Conservation (phyloP, 1,140 invertebrate genomes). For the Procambarus clarkii region DNA sequence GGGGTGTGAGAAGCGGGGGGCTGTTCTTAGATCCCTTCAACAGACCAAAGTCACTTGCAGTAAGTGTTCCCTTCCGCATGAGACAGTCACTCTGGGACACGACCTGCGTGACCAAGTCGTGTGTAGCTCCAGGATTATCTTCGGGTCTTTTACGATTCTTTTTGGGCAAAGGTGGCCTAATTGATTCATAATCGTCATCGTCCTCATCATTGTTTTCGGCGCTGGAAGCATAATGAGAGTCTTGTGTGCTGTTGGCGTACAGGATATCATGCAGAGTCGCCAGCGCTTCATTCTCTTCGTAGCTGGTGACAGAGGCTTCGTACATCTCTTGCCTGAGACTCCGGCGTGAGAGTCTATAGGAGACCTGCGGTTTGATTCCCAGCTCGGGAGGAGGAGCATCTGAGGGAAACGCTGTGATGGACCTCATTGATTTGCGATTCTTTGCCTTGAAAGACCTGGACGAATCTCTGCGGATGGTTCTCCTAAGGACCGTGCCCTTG, state of each 20-base stretch:
- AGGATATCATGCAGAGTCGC: slow-evolving; percentile 30
- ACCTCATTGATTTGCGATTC: slow-evolving; percentile 58
- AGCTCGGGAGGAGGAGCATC: slow-evolving; percentile 52
- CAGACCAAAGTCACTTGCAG: slow-evolving; percentile 53
- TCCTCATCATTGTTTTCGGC: slow-evolving; percentile 26
- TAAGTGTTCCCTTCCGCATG: slow-evolving; percentile 25
- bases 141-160: slow-evolving; percentile 2
- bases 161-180: slow-evolving; percentile 42
- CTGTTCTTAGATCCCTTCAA: slow-evolving; percentile 21
- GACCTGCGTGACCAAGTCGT: not conserved
- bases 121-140: not conserved
- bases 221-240: slow-evolving; percentile 16
- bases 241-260: slow-evolving; percentile 20
- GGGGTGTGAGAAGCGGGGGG: slow-evolving; percentile 16
- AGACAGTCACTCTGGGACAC: not conserved
- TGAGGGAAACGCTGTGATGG: slow-evolving; percentile 60
- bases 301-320: slow-evolving; percentile 40
- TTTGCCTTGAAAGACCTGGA: slow-evolving; percentile 61
- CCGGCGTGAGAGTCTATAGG: slow-evolving; percentile 20
- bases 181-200: slow-evolving; percentile 31
- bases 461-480: slow-evolving; percentile 5
- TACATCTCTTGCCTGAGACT: slow-evolving; percentile 38
- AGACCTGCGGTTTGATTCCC: slow-evolving; percentile 59
- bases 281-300: slow-evolving; percentile 50
- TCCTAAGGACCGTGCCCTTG: slow-evolving; percentile 9